Percentiles rank a stretch among this genome's conserved stretches.
Conservation (phyloP, 2,113 vertebrate genomes). For the Castor canadensis region DNA sequence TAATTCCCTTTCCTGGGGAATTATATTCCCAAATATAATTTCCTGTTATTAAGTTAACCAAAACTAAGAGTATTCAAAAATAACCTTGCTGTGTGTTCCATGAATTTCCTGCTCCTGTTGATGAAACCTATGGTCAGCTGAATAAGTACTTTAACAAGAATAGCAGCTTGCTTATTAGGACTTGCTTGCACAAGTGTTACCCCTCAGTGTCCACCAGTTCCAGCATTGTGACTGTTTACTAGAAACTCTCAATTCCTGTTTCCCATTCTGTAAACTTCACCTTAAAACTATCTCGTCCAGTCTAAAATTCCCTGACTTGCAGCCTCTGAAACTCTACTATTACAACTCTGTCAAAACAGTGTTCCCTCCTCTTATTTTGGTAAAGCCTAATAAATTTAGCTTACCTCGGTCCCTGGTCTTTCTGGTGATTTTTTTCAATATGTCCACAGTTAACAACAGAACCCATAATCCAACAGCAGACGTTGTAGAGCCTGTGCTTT, state of each 20-base stretch:
- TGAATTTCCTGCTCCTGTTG: background rate
- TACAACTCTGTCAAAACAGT: background rate
- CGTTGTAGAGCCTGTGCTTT: background rate
- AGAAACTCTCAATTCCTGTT: background rate
- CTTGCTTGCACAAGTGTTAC: background rate
- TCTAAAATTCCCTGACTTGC: background rate
- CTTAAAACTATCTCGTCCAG: background rate
- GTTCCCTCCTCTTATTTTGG: background rate
- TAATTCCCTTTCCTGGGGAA: background rate
- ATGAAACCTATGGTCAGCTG: background rate
- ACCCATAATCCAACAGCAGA: background rate
- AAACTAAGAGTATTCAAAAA: background rate
- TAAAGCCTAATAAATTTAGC: background rate
- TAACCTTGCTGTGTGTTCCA: background rate
- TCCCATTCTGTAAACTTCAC: background rate
- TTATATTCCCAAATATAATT: background rate
- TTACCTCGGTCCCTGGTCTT: background rate
- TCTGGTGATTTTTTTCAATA: background rate
- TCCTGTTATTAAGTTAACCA: background rate
- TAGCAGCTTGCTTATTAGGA: background rate
- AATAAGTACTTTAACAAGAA: background rate
- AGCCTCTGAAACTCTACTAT: background rate
- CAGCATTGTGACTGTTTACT: background rate
- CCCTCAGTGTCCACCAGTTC: background rate
- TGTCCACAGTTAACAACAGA: background rate